Conservation (phyloP, 2,888 invertebrate genomes). For the Clusia tigrina region DNA sequence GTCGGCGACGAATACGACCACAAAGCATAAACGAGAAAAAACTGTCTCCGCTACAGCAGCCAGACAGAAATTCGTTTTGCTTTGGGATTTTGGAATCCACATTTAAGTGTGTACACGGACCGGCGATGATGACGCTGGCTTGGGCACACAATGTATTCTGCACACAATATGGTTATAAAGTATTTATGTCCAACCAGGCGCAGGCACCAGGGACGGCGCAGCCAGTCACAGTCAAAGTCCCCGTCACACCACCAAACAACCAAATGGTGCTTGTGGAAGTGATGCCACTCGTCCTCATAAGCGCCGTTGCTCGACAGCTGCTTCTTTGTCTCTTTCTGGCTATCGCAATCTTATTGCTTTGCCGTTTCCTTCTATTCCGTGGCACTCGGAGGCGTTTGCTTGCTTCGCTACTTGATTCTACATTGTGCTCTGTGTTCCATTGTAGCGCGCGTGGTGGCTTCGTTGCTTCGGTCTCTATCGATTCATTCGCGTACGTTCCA, state of each 20-base stretch:
- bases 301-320: not conserved
- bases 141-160: not conserved
- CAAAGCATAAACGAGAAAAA: slow-evolving; percentile 20
- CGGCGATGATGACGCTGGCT: not conserved
- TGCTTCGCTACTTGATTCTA: not conserved
- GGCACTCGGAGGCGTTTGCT: not conserved
- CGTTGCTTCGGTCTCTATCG: slow-evolving; percentile 24
- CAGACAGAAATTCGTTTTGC: slow-evolving; percentile 4
- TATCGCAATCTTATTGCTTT: not conserved
- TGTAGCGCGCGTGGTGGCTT: slow-evolving; percentile 19
- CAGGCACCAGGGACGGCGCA: too few relatives aligned
- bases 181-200: too few relatives aligned
- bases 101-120: not conserved
- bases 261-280: slow-evolving; percentile 1
- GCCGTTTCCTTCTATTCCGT: not conserved
- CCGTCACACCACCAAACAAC: not conserved
- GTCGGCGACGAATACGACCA: slow-evolving; percentile 25
- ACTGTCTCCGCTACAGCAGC: slow-evolving; percentile 7
- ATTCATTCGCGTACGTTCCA: slow-evolving; percentile 25
- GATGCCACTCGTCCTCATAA: slow-evolving; percentile 1
- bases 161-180: too few relatives aligned
- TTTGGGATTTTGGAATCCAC: slow-evolving; percentile 12
- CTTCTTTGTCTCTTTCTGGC: slow-evolving; percentile 9
- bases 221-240: too few relatives aligned
- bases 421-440: slow-evolving; percentile 15